phyloP scores from a whole-genome alignment of 1,140 invertebrate species.

The Dryas iulia region DNA sequence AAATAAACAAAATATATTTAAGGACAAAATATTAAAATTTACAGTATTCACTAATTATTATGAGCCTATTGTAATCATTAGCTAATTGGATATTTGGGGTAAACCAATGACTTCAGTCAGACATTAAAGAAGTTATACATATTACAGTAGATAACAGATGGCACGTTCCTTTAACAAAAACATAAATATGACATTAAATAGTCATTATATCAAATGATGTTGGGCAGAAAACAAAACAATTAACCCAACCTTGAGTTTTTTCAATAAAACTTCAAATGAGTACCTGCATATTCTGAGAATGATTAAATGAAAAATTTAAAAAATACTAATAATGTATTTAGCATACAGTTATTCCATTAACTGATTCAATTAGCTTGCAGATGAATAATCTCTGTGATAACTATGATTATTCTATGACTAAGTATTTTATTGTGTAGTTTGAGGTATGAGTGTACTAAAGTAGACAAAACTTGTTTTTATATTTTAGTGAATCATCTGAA shows the following conservation, averaged over 20 bases:
- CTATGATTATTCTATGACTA: not conserved
- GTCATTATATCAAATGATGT: not conserved
- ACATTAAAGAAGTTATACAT: not conserved
- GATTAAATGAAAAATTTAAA: not conserved
- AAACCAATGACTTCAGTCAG: not conserved
- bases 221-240: not conserved
- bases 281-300: not conserved
- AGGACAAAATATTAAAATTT: not conserved
- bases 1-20: not conserved
- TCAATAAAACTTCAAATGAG: not conserved
- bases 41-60: not conserved
- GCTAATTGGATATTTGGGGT: not conserved
- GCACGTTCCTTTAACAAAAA: not conserved
- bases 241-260: not conserved
- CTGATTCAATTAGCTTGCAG: not conserved
- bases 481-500: not conserved
- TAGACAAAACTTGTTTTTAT: no score
- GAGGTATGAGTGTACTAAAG: no score
- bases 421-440: not conserved
- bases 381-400: not conserved
- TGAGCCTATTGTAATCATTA: not conserved
- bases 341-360: no score
- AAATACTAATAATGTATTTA: not conserved
- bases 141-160: not conserved
- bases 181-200: not conserved